Evolutionary conservation across 2,888 invertebrate genomes (phyloP), one percentile per base, ranked within the genome.

Genomic region (Drosophila aldrichi): DNA sequence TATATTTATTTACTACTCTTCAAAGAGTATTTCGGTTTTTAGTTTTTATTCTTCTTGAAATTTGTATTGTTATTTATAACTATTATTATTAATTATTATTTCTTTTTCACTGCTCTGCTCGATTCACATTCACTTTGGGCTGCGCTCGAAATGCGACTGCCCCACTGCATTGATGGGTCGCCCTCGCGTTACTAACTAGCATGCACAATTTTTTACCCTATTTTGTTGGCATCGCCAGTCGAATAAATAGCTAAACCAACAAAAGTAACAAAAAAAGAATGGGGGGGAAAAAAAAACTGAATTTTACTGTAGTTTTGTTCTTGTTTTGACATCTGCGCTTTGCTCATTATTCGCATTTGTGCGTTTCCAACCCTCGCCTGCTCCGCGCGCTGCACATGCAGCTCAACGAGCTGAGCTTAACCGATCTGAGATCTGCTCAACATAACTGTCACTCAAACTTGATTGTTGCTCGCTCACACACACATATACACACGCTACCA

Each of bases 291-390:
- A 54, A 25, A 54, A 34, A 40, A 29, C 40, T 54, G 49, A 49
- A 54, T 40, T 40, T 36, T 54, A 40, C 25, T 54, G 54, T 54
- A 40, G 54, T 54, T 51, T 60, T 83, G 57, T 71, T 77, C 61
- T 67, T 71, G 54, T 71, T 59, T 65, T 75, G 67, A 55, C 59
- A 46, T 69, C 56, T 71, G 71, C 74, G 80, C 80, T 85, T 84
- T 88, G 82, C 85, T 88, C 81, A 82, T 89, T 89, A 86, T 86
- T 86, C 85, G 88, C 89, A 86, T 85, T 86, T 80, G 74, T 88
- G 84, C 84, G 88, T 81, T 82, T 65, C 22, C 44, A 44, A 1
- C 16, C 44, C 54, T n/a, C 55, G 36, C 16, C 29, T 1, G 43
- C 16, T 22, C 41, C 25, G 43, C 25, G 5, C 36, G 41, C 40